Conservation (phyloP, 2,113 vertebrate genomes). For the Rhinoptilus africanus region DNA sequence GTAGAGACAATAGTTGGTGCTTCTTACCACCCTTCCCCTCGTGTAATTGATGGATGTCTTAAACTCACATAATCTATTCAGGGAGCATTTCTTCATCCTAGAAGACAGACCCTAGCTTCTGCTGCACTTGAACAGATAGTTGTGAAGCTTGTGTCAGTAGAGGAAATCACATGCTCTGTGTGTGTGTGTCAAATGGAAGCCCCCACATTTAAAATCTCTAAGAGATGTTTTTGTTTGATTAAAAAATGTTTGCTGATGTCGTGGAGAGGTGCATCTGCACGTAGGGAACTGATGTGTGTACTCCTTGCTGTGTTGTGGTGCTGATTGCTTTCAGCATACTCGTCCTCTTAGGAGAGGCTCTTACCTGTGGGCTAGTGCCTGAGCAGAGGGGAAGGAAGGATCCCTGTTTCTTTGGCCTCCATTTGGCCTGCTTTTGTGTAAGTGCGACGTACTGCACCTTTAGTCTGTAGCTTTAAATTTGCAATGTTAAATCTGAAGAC, state of each 20-base stretch:
- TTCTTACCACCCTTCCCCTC: neutral
- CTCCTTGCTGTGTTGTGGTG: neutral
- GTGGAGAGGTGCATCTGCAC: neutral
- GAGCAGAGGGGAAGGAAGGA: neutral
- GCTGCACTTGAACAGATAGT: neutral
- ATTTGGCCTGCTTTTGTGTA: fast-evolving
- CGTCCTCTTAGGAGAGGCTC: neutral
- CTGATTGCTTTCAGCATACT: fast-evolving
- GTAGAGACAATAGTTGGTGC: neutral
- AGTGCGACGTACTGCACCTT: neutral
- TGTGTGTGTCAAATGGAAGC: neutral
- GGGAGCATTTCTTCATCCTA: neutral
- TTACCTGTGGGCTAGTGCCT: neutral
- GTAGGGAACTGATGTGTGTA: too few relatives aligned
- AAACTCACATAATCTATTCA: neutral
- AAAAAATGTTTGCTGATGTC: neutral
- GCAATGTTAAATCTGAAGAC: neutral
- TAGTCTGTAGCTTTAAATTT: neutral
- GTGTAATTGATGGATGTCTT: neutral
- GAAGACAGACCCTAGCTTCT: neutral
- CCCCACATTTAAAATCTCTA: neutral
- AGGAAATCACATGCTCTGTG: neutral
- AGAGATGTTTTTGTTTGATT: neutral
- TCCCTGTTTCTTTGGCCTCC: neutral
- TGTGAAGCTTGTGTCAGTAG: neutral